These are phyloP conservation scores for Dascillus cervinus DNA, from an alignment of 2,888 invertebrate species.

Conservation along the genomic window DNA sequence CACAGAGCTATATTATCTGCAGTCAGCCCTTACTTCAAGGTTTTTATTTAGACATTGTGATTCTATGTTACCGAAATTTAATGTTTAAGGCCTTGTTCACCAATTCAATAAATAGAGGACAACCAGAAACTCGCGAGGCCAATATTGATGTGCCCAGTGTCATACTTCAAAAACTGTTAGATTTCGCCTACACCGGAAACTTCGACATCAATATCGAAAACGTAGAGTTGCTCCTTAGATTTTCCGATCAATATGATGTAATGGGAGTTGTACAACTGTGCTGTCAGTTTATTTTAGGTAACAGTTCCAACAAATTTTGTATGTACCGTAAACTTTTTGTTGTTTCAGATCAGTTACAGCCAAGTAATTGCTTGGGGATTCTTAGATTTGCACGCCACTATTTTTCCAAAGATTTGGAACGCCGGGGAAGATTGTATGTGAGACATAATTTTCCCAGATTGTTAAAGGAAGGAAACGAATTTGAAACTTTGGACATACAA, in stretches of 20 bases:
- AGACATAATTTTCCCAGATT: conserved; percentile 43
- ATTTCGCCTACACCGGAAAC: conserved; percentile 66
- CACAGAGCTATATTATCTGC: conserved; percentile 66
- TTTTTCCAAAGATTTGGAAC: conserved; percentile 60
- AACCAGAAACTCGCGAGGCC: conserved; percentile 54
- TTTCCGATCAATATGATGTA: conserved; percentile 67
- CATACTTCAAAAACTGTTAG: conserved; percentile 59
- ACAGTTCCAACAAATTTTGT: too few relatives aligned
- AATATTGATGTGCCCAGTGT: conserved; percentile 52
- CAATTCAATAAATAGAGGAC: conserved; percentile 55
- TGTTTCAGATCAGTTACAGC: conserved; percentile 49
- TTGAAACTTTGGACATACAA: conserved; percentile 51
- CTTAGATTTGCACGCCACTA: conserved; percentile 62
- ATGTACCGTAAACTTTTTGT: too few relatives aligned
- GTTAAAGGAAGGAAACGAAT: conserved; percentile 55
- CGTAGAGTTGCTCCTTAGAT: conserved; percentile 60
- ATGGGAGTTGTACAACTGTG: conserved; percentile 64
- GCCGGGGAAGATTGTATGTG: conserved; percentile 44
- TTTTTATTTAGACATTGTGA: too few relatives aligned
- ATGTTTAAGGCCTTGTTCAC: conserved; percentile 60
- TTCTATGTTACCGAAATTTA: too few relatives aligned
- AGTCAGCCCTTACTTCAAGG: conserved; percentile 63
- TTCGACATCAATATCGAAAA: conserved; percentile 58
- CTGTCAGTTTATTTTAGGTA: conserved; percentile 54
- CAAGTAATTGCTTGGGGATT: conserved; percentile 65